These are phyloP conservation scores for Cotesia typhae DNA, from an alignment of 1,140 invertebrate genomes.

Conservation along the genomic window DNA sequence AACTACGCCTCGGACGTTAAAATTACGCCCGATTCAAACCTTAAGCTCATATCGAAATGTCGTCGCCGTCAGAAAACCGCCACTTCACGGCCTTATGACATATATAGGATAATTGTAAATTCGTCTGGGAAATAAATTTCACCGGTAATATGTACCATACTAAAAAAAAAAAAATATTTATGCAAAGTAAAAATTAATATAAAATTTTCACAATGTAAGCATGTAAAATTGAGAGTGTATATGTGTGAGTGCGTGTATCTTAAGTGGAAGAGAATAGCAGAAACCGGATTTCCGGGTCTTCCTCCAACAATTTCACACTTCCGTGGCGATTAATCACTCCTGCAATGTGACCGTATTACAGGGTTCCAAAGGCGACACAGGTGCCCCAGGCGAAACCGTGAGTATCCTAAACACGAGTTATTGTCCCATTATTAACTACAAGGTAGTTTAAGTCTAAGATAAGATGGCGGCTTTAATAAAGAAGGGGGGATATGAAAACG, in stretches of 20 bases:
- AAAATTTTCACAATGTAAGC: background rate
- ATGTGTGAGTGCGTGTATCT: too few relatives aligned
- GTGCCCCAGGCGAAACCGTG: constrained; percentile 86
- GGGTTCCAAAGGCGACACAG: constrained; percentile 88
- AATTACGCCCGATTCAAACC: too few relatives aligned
- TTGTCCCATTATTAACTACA: constrained; percentile 27
- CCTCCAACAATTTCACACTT: constrained; percentile 37
- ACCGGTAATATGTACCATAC: too few relatives aligned
- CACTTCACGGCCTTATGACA: too few relatives aligned
- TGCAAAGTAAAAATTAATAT: too few relatives aligned
- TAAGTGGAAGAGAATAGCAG: background rate
- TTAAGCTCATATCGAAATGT: too few relatives aligned
- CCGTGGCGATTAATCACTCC: constrained; percentile 37
- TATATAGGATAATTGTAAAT: too few relatives aligned
- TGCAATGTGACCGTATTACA: constrained; percentile 65
- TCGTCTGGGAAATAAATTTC: too few relatives aligned
- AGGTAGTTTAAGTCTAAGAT: background rate
- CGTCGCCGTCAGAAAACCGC: too few relatives aligned
- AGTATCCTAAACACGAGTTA: constrained; percentile 65
- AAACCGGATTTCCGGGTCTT: constrained; percentile 34
- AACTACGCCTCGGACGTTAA: too few relatives aligned
- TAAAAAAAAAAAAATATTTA: too few relatives aligned
- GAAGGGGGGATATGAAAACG: background rate
- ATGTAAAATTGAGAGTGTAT: background rate
- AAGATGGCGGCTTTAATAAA: background rate